Evolutionary conservation across 1,140 invertebrate species (phyloP).

Genomic region (Hylyphantes graminicola): DNA sequence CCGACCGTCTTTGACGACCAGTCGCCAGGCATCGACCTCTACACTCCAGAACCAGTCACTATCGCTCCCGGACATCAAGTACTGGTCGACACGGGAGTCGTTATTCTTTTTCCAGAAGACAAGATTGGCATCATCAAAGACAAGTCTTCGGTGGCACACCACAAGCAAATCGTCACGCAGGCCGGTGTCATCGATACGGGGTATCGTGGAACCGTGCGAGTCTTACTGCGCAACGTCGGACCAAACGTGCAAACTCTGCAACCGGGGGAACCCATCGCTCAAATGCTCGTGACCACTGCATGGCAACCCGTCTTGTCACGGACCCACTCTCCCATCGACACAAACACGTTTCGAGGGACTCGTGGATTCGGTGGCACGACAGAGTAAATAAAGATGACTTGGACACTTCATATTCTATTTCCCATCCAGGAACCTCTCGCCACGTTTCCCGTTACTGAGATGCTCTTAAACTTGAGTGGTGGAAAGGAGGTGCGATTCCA

Average conservation of each 20-base stretch:
- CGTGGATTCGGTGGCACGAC: not conserved
- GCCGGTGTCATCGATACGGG: constrained; percentile 5
- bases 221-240: not conserved
- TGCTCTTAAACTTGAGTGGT: too few species aligned
- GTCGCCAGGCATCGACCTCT: not conserved
- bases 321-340: not conserved
- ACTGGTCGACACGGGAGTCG: not conserved
- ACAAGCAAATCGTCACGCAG: not conserved
- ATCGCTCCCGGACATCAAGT: not conserved
- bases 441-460: too few species aligned
- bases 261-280: not conserved
- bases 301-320: not conserved
- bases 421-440: too few species aligned
- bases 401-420: too few species aligned
- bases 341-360: not conserved
- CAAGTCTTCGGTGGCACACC: not conserved
- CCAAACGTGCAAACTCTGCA: not conserved
- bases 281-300: not conserved
- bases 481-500: too few species aligned
- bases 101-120: not conserved
- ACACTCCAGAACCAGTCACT: not conserved
- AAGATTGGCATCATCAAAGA: not conserved
- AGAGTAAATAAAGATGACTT: not conserved
- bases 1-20: not conserved
- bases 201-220: not conserved